Conservation (phyloP, 2,113 vertebrate species). For the Lophotis ruficrista region DNA sequence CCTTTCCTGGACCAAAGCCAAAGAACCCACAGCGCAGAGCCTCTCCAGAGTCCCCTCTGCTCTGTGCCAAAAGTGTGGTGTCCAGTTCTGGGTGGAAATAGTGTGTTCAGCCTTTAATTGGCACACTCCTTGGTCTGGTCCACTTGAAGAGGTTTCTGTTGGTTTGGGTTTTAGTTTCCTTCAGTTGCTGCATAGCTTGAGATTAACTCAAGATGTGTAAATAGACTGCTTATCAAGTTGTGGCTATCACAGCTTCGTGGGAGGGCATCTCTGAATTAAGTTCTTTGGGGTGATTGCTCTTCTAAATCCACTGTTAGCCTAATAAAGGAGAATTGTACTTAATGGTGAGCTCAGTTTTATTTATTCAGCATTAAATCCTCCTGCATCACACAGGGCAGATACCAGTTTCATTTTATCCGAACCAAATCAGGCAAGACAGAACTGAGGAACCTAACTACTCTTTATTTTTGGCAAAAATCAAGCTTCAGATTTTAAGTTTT, state of each 20-base stretch:
- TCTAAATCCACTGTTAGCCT: background rate
- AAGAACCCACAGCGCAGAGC: background rate
- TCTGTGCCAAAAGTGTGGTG: rapidly evolving
- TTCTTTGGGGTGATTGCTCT: background rate
- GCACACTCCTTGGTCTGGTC: background rate
- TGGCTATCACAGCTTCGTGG: background rate
- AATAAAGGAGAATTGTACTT: background rate
- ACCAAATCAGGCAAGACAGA: background rate
- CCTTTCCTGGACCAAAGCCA: background rate
- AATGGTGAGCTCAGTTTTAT: background rate
- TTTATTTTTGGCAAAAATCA: background rate
- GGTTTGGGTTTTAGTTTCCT: background rate
- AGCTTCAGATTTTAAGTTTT: background rate
- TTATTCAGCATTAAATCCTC: background rate
- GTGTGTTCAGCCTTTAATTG: background rate
- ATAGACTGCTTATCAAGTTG: background rate
- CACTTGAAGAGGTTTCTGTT: background rate
- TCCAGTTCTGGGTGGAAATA: background rate
- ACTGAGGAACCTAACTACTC: background rate
- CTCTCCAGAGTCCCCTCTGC: background rate
- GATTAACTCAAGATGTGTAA: background rate
- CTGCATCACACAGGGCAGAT: background rate
- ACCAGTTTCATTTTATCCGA: background rate
- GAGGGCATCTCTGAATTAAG: background rate
- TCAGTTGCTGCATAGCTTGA: background rate